These are phyloP conservation scores for Buathra laborator DNA, from an alignment of 2,888 invertebrate genomes.

Conservation along the genomic window DNA sequence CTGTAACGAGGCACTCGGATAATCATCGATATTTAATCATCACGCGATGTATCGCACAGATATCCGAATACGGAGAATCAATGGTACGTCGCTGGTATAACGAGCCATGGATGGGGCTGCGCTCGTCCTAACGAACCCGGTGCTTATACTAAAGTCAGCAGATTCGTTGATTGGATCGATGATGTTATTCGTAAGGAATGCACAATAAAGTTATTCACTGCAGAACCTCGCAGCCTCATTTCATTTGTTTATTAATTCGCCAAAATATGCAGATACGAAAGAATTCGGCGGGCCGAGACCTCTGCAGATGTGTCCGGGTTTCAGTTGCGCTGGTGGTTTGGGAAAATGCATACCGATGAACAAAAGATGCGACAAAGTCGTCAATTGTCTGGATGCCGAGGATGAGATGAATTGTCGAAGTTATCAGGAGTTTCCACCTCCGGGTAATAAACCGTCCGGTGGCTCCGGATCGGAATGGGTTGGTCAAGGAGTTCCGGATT, in stretches of 20 bases:
- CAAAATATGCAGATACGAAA: constrained; percentile 31
- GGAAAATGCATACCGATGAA: constrained; percentile 89
- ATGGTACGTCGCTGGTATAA: constrained; percentile 94
- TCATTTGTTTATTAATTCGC: constrained; percentile 30
- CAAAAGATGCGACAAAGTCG: constrained; percentile 90
- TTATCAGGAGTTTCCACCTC: background rate
- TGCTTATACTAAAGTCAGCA: constrained; percentile 92
- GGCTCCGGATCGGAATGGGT: background rate
- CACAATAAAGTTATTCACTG: background rate
- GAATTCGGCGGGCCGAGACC: constrained; percentile 83
- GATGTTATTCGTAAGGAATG: constrained; percentile 87
- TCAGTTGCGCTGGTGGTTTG: constrained; percentile 89
- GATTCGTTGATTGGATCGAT: constrained; percentile 91
- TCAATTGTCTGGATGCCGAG: constrained; percentile 93
- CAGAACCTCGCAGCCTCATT: background rate
- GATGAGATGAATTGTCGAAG: constrained; percentile 90
- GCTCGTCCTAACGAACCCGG: constrained; percentile 93
- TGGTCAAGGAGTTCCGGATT: background rate
- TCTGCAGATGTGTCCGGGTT: constrained; percentile 90
- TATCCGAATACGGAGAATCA: constrained; percentile 89
- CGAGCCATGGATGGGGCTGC: constrained; percentile 95
- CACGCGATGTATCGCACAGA: constrained; percentile 75
- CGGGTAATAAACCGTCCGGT: background rate
- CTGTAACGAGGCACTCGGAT: background rate
- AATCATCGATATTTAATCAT: constrained; percentile 11